Evolutionary conservation across 2,888 invertebrate genomes (phyloP).

Genomic region (Sipha maydis): DNA sequence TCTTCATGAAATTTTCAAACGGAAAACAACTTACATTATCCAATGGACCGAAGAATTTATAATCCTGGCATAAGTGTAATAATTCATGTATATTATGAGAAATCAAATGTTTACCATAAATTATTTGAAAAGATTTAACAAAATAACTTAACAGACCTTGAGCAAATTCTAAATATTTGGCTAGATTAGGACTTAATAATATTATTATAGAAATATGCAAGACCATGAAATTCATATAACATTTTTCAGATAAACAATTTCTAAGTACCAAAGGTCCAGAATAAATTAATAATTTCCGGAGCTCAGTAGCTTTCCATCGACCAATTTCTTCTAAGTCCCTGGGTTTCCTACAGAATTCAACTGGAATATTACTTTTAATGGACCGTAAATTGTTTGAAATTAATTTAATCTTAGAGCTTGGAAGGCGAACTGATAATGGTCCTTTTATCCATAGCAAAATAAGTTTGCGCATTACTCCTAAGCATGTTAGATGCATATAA

Average conservation of each 20-base stretch:
- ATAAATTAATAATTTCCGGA: not conserved
- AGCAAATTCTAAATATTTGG: not conserved
- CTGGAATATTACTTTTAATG: not conserved
- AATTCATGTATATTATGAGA: not conserved
- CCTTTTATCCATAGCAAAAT: slow-evolving; percentile 1
- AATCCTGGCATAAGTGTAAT: not conserved
- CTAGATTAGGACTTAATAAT: not conserved
- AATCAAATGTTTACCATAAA: not conserved
- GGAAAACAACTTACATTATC: not conserved
- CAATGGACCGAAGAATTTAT: not conserved
- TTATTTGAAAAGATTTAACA: not conserved
- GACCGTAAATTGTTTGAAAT: not conserved
- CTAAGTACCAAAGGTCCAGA: not conserved
- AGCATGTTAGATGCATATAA: slow-evolving; percentile 26
- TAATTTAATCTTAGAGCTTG: not conserved
- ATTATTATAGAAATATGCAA: not conserved
- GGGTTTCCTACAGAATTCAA: not conserved
- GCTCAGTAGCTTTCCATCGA: not conserved
- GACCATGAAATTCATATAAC: not conserved
- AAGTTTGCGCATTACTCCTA: slow-evolving; percentile 20
- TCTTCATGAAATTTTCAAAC: not conserved
- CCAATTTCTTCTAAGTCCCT: slow-evolving; percentile 1
- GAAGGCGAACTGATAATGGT: not conserved
- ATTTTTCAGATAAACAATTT: not conserved
- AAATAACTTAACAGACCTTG: not conserved